phyloP scores from a whole-genome alignment of 2,888 invertebrate species.

The Sesamia inferens region DNA sequence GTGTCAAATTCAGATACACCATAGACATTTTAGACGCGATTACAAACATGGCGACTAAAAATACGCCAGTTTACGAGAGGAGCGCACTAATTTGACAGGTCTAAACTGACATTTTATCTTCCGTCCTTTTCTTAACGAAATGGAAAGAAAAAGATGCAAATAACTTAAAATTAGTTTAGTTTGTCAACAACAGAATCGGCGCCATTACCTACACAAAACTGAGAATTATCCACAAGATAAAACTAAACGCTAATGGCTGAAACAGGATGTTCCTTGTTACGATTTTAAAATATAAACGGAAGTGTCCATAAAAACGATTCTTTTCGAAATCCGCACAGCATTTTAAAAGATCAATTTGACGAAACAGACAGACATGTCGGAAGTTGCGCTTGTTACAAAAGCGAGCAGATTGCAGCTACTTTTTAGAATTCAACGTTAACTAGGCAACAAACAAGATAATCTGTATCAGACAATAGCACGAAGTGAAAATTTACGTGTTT shows the following conservation, averaged over 20 bases:
- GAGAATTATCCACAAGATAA: neutral
- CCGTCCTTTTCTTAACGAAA: no score
- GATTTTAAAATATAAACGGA: neutral
- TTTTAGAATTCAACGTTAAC: slow-evolving; percentile 33
- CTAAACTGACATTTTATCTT: no score
- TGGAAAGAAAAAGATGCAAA: no score
- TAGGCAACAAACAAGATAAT: slow-evolving; percentile 37
- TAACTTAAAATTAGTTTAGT: no score
- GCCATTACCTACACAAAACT: neutral
- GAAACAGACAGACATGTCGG: slow-evolving; percentile 9
- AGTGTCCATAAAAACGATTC: neutral
- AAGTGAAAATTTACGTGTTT: slow-evolving; percentile 40
- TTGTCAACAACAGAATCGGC: no score
- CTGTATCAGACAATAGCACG: slow-evolving; percentile 38
- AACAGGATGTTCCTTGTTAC: neutral
- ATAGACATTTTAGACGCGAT: no score
- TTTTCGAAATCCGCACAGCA: neutral
- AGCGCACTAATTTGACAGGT: no score
- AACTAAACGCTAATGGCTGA: neutral
- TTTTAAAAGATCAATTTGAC: slow-evolving; percentile 14
- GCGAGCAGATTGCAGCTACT: slow-evolving; percentile 20
- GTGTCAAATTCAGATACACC: no score
- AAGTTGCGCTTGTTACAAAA: slow-evolving; percentile 13
- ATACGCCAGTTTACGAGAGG: no score
- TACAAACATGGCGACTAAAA: no score